phyloP scores from a whole-genome alignment of 2,113 vertebrate species.

The Ondatra zibethicus region DNA sequence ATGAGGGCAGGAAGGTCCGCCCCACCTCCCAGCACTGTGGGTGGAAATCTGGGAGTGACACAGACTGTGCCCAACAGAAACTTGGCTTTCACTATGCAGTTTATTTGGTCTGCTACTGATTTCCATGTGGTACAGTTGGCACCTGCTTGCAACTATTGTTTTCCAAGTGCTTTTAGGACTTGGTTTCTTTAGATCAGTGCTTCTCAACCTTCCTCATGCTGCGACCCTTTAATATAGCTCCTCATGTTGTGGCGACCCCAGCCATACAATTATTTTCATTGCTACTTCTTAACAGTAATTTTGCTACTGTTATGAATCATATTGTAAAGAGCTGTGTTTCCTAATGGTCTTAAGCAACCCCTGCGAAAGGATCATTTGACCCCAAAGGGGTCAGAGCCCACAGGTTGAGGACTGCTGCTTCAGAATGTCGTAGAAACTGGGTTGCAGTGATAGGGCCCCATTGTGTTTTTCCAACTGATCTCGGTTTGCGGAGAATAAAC shows the following conservation, averaged over 20 bases:
- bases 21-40: not conserved
- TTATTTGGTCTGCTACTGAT: not conserved
- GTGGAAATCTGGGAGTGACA: not conserved
- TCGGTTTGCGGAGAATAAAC: constrained; percentile 2
- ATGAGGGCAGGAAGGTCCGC: not conserved
- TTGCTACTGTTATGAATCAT: not conserved
- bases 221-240: not conserved
- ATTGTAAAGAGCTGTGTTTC: not conserved
- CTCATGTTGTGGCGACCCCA: too few relatives aligned
- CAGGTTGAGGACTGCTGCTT: too few relatives aligned
- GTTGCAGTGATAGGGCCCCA: not conserved
- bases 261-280: not conserved
- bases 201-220: not conserved
- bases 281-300: not conserved
- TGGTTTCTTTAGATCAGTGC: constrained; percentile 7
- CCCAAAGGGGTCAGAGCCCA: too few relatives aligned
- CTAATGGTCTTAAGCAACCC: not conserved
- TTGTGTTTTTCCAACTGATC: not conserved
- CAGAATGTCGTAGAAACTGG: not conserved
- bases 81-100: not conserved
- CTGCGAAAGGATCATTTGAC: not conserved
- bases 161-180: not conserved
- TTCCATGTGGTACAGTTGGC: not conserved
- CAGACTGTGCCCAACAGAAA: not conserved
- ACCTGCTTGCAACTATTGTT: not conserved